Evolutionary conservation across 2,888 invertebrate species (phyloP), one percentile per base, ranked within the genome.

Genomic region (Papilio elwesi): DNA sequence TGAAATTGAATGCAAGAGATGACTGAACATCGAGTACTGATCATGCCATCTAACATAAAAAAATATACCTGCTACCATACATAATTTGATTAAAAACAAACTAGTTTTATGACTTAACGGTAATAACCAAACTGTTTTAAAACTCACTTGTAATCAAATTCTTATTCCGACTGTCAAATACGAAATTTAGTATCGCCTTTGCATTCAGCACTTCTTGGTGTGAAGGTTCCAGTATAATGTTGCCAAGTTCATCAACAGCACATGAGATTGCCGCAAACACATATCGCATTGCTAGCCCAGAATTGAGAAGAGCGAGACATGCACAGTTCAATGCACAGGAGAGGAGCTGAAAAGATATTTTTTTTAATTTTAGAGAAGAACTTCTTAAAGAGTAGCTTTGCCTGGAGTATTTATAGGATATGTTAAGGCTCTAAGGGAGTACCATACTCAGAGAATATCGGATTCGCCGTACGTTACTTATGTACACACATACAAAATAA

Each of bases 291-390:
- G 97, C 95, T n/a, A 98, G 90, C 38, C 97, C 97, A 0, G 97
- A 95, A 90, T 97, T 96, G 0, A 98, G 92, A 48, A 98, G 91
- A 0, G 98, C 97, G 73, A 98, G 90, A 86, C 97, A 98, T 0
- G 96, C 94, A 38, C 97, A 96, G 93, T 98, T 99, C 49, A 98
- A 92, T 13, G 96, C 95, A 86, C 97, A 97, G 0, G 98, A 96
- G 69, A 98, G 90, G 3, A 98, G 86, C 97, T 96, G 87, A 6
- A 62, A 62, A 10, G n/a, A 9, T 38, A n/a, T n/a, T n/a, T n/a
- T n/a, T n/a, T n/a, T n/a, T n/a, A 38, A 13, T 16, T 52, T 53
- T 53, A 15, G 0, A 15, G 75, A 76, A 26, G 26, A 26, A 26
- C 26, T 26, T 2, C 26, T n/a, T n/a, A n/a, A n/a, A n/a, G n/a